Base-by-base conservation (phyloP, 2,113 vertebrate genomes). In the Gambusia holbrooki region DNA sequence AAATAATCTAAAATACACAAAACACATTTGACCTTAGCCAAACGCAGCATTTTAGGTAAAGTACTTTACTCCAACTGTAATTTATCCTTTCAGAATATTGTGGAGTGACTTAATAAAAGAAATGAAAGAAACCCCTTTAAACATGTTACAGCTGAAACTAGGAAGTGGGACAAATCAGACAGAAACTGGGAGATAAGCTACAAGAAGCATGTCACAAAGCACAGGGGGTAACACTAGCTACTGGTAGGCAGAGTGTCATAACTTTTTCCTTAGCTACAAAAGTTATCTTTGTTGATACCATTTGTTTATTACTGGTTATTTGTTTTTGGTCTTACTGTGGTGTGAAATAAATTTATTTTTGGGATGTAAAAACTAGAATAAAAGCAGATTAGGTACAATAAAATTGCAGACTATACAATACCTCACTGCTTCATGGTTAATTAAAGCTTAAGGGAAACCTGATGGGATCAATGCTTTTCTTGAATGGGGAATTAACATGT, bases 401-500 rank as follows among this genome's bases (percentile, higher is more conserved):
- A 84, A 87, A 91, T 69, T 84, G 83, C 85, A 76, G 80, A 88
- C 75, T 45, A 11, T 62, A 83, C 63, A 88, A 91, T 88, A 91
- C 81, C 83, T 87, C 80, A 90, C 74, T 89, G 72, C 69, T 71
- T 73, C 72, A 28, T 51, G 64, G 87, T 90, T 90, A 91, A 89
- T 92, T 88, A 89, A 84, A 83, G 84, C 87, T 91, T 83, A 86
- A 62, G 61, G 70, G 60, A 62, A 62, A 79, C 35, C 69, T 79
- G 84, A 90, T 84, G 83, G 81, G 70, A 87, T 93, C 84, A 76
- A 60, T 85, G 74, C 17, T 61, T 70, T 68, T 48, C 45, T 48
- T 48, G 87, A 88, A 75, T 64, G 70, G 82, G 70, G 82, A 87
- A 81, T 87, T 88, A 87, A 80, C 76, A 80, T 79, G 84, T 76